Percentiles rank a stretch among this genome's conserved stretches.
Conservation (phyloP, 2,797 vertebrate species). For the Petrocephalus schoutedeni region DNA sequence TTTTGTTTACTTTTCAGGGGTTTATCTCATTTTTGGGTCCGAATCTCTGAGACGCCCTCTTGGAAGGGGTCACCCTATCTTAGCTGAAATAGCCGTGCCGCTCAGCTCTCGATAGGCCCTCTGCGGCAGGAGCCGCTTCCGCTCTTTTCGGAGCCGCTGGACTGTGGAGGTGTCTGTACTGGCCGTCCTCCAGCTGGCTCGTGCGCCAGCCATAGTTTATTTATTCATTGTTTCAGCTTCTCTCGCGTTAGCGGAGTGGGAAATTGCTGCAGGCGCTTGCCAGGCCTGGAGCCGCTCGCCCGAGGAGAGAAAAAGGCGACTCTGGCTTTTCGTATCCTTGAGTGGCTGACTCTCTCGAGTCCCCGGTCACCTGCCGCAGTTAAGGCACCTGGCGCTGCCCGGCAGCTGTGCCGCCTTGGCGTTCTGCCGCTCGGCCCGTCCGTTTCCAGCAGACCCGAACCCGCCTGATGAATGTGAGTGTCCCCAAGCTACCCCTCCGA, state of each 20-base stretch:
- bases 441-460: neutral
- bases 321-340: neutral
- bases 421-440: neutral
- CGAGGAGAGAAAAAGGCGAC: neutral
- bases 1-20: neutral
- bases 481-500: neutral
- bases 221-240: neutral
- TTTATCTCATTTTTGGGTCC: neutral
- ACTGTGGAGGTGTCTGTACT: constrained; percentile 4
- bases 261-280: neutral
- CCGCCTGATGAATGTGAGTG: neutral
- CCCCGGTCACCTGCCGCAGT: neutral
- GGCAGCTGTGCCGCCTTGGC: neutral
- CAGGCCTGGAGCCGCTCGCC: neutral
- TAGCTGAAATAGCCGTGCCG: neutral
- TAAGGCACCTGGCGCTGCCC: neutral
- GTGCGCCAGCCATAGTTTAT: neutral
- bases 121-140: neutral
- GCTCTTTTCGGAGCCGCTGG: neutral
- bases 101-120: neutral
- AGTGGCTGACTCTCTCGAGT: neutral
- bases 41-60: neutral
- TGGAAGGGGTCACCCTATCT: neutral
- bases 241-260: neutral
- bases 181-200: neutral